These are phyloP conservation scores for Gymnothorax reevesii DNA, from an alignment of 2,797 vertebrate species.

Conservation along the genomic window DNA sequence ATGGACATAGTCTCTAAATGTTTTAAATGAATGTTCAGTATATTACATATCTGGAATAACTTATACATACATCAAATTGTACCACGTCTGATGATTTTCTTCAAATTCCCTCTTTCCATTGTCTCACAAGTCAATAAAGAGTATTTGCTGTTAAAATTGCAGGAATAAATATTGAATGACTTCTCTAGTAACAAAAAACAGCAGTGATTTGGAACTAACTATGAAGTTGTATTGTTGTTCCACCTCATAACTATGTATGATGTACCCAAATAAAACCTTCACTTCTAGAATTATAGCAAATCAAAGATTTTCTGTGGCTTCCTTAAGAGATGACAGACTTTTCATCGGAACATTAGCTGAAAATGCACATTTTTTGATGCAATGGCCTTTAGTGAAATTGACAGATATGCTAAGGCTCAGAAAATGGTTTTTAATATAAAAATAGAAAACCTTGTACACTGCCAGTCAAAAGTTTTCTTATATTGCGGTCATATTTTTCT, in stretches of 20 bases:
- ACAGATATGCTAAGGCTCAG: no score
- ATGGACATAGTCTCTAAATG: not conserved
- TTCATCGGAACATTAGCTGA: not conserved
- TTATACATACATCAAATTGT: not conserved
- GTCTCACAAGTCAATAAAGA: not conserved
- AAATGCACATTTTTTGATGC: not conserved
- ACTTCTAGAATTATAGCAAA: not conserved
- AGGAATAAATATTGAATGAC: not conserved
- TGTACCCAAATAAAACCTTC: constrained; percentile 2
- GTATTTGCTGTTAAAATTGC: not conserved
- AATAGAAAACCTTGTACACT: no score
- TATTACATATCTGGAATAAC: not conserved
- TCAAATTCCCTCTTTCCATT: not conserved
- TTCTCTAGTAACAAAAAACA: not conserved
- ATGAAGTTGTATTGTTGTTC: not conserved
- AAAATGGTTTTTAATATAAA: no score
- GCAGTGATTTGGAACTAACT: not conserved
- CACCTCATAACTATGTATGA: not conserved
- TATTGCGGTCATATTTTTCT: no score
- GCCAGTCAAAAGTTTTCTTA: no score
- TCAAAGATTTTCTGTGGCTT: not conserved
- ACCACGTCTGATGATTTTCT: not conserved
- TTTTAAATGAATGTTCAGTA: not conserved
- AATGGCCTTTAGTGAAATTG: not conserved
- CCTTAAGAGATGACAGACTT: not conserved